Base-by-base conservation (phyloP, 2,888 invertebrate species). In the Ennomos fuscantarius region DNA sequence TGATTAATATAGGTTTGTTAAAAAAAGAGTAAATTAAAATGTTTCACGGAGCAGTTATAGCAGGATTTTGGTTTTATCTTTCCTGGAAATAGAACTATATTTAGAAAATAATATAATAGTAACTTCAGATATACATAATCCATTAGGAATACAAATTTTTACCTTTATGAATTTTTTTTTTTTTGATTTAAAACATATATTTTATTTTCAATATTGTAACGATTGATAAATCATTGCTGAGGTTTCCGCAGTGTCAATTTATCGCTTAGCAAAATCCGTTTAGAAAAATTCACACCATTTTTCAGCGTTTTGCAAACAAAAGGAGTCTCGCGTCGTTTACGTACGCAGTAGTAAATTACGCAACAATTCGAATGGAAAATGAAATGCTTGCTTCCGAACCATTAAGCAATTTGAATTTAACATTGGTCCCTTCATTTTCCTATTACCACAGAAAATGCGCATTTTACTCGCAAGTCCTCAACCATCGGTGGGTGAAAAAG, bases 331-430 rank as follows among this genome's bases (percentile, higher is more conserved):
- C 79, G 74, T 81, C 83, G 82, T 83, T 84, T 84, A 83, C 82
- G 82, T 81, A 83, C 81, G 79, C 82, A 75, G 82, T 78, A 82
- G 81, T 89, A 88, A 90, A 91, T 89, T 87, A 87, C 88, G 83
- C 70, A 86, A 82, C 85, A 86, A 85, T 88, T 86, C 86, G 83
- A 84, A 89, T 86, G 90, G 91, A 92, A 92, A 92, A 92, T 92
- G 90, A 91, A 91, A 92, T 88, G 88, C 85, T 81, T 88, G 86
- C 81, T 89, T 85, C 86, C 86, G 76, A 83, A 77, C 89, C 90
- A 90, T 91, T 91, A 88, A 85, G 82, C 90, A 87, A 91, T 91
- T 89, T 85, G 87, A 89, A 89, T 89, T 90, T 90, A 89, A 89
- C 91, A 91, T 89, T 89, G 87, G 87, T 89, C 87, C 89, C 84